Percentiles rank a stretch among this genome's conserved stretches.
Evolutionary conservation across 2,888 invertebrate genomes (phyloP).

Genomic region (Cantharis rufa): DNA sequence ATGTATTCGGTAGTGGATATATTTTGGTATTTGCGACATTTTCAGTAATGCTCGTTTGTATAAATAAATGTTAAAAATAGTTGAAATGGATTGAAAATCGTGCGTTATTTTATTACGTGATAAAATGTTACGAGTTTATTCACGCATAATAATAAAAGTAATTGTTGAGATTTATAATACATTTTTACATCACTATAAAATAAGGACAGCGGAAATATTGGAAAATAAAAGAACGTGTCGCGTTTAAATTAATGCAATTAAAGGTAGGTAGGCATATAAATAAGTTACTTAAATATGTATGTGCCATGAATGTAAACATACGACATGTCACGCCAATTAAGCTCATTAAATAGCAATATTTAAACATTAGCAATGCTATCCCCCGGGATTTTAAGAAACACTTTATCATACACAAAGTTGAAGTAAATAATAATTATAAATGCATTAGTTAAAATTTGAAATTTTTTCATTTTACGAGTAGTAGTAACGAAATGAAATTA

Average conservation of each 20-base stretch:
- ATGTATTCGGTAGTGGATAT: neutral
- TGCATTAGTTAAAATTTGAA: neutral
- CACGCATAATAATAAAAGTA: neutral
- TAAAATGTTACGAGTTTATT: neutral
- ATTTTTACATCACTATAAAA: neutral
- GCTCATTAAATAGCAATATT: neutral
- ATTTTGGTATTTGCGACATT: neutral
- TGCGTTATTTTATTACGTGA: neutral
- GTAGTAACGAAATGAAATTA: neutral
- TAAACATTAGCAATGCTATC: neutral
- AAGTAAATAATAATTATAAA: neutral
- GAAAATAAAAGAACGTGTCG: neutral
- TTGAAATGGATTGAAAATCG: neutral
- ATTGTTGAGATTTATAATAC: neutral
- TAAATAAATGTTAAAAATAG: neutral
- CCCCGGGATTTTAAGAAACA: neutral
- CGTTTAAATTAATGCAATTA: neutral
- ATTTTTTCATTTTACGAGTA: neutral
- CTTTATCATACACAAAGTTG: neutral
- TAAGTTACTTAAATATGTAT: neutral
- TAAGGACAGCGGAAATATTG: neutral
- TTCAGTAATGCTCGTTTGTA: neutral
- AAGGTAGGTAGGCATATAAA: neutral
- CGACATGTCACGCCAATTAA: neutral
- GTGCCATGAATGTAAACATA: neutral